Base-by-base conservation (phyloP, 2,888 invertebrate species). In the Amphipyra tragopoginis region DNA sequence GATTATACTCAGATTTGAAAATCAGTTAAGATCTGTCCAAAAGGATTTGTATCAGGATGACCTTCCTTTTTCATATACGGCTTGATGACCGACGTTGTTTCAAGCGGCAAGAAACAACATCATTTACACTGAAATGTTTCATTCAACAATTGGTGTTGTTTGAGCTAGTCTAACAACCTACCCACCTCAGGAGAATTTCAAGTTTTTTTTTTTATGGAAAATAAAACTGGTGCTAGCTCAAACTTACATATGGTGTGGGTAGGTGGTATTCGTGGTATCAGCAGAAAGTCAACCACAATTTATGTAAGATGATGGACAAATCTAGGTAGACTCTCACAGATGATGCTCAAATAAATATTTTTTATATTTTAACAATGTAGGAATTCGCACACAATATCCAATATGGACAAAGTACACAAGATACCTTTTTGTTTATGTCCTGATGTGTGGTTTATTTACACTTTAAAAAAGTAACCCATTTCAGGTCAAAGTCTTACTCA, bases 281-380 rank as follows among this genome's bases (percentile, higher is more conserved):
- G 83, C 86, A 75, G 82, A 87, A 90, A 93, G 93, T 93, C 93
- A 93, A 94, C 91, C 93, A 93, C 89, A 94, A 94, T 94, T 94
- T 90, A 90, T 93, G 89, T 88, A 89, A 88, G 90, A 92, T 91
- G 87, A 83, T 84, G 68, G 89, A 93, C 91, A 93, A 94, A 93
- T 93, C 84, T 93, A 93, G 92, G 92, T 93, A 93, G 94, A 91
- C 94, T 93, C 87, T 85, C 85, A 89, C 85, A 89, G 86, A 82
- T 89, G 84, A 85, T 89, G 86, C 86, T 89, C 88, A 89, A 93
- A 93, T 93, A 94, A 94, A 94, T 93, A 93, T 94, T 94, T 93
- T 90, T 79, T 80, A 93, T 86, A 90, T 92, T 93, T 93, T 87
- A 93, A 94, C 93, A 93, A 93, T 90, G 84, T 91, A 91, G 92